Evolutionary conservation across 2,888 invertebrate genomes (phyloP), one percentile per base, ranked within the genome.

Genomic region (Drosophila helvetica): DNA sequence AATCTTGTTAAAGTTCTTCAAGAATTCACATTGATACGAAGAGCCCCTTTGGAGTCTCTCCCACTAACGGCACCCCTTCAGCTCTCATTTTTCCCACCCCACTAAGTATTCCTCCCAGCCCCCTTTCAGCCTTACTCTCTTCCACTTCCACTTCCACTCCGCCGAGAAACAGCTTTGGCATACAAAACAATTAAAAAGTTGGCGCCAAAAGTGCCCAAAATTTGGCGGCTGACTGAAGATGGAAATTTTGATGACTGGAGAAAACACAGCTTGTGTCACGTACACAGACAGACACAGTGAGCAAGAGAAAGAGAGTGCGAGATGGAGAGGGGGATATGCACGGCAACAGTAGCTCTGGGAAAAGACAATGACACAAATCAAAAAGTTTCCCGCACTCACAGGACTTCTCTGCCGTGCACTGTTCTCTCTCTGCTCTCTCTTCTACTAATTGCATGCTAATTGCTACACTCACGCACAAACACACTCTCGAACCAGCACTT

Each of bases 101-200:
- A 1, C 2, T 7, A n/a, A n/a, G 38, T 38, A n/a, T 5, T 5
- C 33, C 19, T 12, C 6, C 17, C 17, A 5, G 30, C 17, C 7
- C 18, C 33, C 5, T 18, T 19, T 10, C 8, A 15, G 18, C 17
- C 43, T 10, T 67, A 55, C 38, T 61, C 62, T 73, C 25, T 73
- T 25, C 6, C 25, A 1, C 6, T 19, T 19, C 19, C 19, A 19
- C 19, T 25, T 25, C 25, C 63, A 69, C 73, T 33, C 38, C 38
- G 6, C 1, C 38, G n/a, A 38, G 7, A n/a, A 38, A 38, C 38
- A 38, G n/a, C 38, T n/a, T n/a, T 38, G 38, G 15, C n/a, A 38
- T 38, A 38, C 38, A 79, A 72, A 77, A 83, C 83, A 84, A 84
- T 88, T 88, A 88, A 88, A 87, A 88, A 86, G 80, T 86, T 86